These are phyloP conservation scores for Trissoscelio sp. DNA, from an alignment of 2,888 invertebrate genomes.

Conservation along the genomic window DNA sequence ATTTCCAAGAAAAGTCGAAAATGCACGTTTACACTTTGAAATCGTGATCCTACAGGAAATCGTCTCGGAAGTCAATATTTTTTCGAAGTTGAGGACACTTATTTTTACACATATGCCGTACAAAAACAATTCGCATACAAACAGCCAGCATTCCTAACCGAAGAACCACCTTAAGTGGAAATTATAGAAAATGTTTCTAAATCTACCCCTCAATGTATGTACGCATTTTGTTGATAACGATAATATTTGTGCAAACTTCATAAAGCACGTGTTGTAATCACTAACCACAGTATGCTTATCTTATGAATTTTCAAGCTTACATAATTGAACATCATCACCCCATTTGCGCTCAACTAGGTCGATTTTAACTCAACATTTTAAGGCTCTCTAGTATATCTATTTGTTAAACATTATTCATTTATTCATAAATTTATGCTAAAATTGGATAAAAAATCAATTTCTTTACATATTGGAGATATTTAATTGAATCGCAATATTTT, in stretches of 20 bases:
- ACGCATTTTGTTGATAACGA: conserved; percentile 1
- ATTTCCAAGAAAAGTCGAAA: background rate
- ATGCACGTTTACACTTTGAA: background rate
- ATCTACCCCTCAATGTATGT: background rate
- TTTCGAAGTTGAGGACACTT: background rate
- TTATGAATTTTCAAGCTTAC: conserved; percentile 14
- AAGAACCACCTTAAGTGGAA: background rate
- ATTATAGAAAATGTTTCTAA: conserved; percentile 9
- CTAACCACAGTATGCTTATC: background rate
- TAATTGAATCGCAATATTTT: too few species aligned
- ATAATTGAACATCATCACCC: conserved; percentile 6
- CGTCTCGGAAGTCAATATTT: background rate
- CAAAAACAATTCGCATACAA: too few species aligned
- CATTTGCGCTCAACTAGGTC: background rate
- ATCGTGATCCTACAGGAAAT: background rate
- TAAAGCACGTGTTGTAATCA: conserved; percentile 1
- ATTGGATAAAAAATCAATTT: too few species aligned
- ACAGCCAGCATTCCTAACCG: too few species aligned
- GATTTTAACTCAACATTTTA: background rate
- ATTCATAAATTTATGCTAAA: too few species aligned
- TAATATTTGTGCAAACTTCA: conserved; percentile 24
- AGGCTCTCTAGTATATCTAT: background rate
- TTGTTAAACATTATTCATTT: too few species aligned
- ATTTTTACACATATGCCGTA: too few species aligned
- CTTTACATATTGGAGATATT: too few species aligned